phyloP scores from a whole-genome alignment of 2,797 vertebrate species.

The Lithobates sylvaticus region DNA sequence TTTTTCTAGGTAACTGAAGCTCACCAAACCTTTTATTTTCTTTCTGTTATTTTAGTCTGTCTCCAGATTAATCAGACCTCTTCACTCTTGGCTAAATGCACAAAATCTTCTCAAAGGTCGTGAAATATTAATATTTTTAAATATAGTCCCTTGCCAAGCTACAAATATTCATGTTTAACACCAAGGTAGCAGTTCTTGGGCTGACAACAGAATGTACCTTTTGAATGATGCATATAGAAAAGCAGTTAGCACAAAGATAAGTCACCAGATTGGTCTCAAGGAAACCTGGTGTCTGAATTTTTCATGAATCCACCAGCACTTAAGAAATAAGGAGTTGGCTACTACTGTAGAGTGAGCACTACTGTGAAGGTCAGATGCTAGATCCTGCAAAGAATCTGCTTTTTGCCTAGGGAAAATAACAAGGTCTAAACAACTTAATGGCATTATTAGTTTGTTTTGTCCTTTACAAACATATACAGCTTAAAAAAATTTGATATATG shows the following conservation, averaged over 20 bases:
- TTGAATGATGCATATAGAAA: conserved; percentile 84
- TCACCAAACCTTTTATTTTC: conserved; percentile 67
- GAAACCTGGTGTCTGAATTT: conserved; percentile 93
- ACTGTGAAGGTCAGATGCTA: conserved; percentile 82
- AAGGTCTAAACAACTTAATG: conserved; percentile 79
- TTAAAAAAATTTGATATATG: conserved; percentile 71
- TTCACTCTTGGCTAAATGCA: conserved; percentile 64
- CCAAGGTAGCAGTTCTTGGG: conserved; percentile 81
- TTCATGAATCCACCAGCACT: conserved; percentile 96
- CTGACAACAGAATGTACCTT: conserved; percentile 84
- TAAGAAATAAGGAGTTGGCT: conserved; percentile 90
- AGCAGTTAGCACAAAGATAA: conserved; percentile 90
- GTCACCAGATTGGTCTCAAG: conserved; percentile 93
- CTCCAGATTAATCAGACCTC: conserved; percentile 52
- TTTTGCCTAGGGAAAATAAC: conserved; percentile 80
- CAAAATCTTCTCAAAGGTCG: conserved; percentile 79
- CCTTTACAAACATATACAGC: conserved; percentile 74
- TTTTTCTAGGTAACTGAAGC: conserved; percentile 65
- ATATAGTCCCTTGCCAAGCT: conserved; percentile 84
- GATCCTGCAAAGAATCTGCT: conserved; percentile 76
- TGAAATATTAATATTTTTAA: conserved; percentile 86
- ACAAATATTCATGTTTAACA: conserved; percentile 88
- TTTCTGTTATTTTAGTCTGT: conserved; percentile 38
- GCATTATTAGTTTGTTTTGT: conserved; percentile 76
- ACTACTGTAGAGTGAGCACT: conserved; percentile 83